These are phyloP conservation scores for Tipula confusa DNA, from an alignment of 2,888 invertebrate genomes.

Conservation along the genomic window DNA sequence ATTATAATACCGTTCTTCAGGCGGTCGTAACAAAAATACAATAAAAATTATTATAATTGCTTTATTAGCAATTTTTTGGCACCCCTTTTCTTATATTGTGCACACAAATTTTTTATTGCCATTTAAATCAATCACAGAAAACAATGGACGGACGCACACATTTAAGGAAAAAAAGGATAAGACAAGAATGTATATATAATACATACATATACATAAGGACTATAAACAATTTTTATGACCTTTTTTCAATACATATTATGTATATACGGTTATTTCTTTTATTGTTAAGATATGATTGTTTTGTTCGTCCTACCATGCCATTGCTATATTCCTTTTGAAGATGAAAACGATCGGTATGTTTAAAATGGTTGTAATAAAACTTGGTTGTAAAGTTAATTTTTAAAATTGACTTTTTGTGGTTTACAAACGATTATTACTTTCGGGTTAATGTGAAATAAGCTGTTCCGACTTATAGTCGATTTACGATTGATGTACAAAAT, in stretches of 20 bases:
- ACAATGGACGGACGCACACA: conserved; percentile 14
- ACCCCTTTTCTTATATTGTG: conserved; percentile 4
- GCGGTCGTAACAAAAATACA: conserved; percentile 3
- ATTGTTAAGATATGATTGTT: conserved; percentile 25
- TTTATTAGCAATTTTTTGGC: conserved; percentile 25
- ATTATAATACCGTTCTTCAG: background rate
- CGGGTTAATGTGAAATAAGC: too few relatives aligned
- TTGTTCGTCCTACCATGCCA: background rate
- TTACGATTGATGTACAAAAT: too few relatives aligned
- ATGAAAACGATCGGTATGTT: background rate
- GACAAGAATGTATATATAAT: background rate
- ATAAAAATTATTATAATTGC: conserved; percentile 25
- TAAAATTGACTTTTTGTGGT: background rate
- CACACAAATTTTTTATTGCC: conserved; percentile 8
- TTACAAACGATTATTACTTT: background rate
- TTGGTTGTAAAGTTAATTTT: background rate
- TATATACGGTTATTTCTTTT: background rate
- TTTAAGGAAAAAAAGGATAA: conserved; percentile 8
- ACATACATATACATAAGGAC: too few relatives aligned
- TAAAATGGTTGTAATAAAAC: background rate
- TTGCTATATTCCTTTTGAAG: background rate
- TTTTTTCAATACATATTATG: background rate
- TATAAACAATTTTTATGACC: conserved; percentile 25
- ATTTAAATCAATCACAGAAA: conserved; percentile 20
- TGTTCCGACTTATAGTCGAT: too few relatives aligned